A percentile compares a stretch with the other conserved stretches of the same genome.
Evolutionary conservation across 2,888 invertebrate species (phyloP).

Genomic region (Cheilosia scutellata): DNA sequence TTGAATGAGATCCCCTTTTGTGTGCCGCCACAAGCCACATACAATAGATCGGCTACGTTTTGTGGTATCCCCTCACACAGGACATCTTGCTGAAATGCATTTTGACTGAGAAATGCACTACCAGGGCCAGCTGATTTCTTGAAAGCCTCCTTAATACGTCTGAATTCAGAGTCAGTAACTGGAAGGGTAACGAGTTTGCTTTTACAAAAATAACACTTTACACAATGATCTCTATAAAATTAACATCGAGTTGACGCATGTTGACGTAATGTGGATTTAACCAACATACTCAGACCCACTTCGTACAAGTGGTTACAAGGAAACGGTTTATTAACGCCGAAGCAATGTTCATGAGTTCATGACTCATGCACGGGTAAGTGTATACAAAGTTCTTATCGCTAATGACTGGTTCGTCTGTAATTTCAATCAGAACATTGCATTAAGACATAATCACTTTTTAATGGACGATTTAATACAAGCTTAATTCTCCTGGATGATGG

Average conservation of each 20-base stretch:
- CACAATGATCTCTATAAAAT: no score
- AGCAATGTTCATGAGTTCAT: background rate
- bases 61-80: slow-evolving; percentile 93
- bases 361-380: background rate
- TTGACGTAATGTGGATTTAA: background rate
- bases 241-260: background rate
- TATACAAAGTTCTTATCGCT: background rate
- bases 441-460: slow-evolving; percentile 4
- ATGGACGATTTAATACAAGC: background rate
- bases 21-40: slow-evolving; percentile 93
- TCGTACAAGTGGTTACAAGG: background rate
- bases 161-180: slow-evolving; percentile 94
- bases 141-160: slow-evolving; percentile 94
- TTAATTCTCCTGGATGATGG: background rate
- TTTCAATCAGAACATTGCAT: slow-evolving; percentile 1
- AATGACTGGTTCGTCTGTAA: background rate
- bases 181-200: slow-evolving; percentile 71
- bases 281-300: background rate
- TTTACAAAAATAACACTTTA: no score
- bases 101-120: slow-evolving; percentile 88
- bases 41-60: slow-evolving; percentile 92
- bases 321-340: no score
- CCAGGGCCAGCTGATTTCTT: slow-evolving; percentile 91
- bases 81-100: slow-evolving; percentile 93
- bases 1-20: slow-evolving; percentile 92